Evolutionary conservation across 2,888 invertebrate species (phyloP), one percentile per base, ranked within the genome.

Genomic region (Watsonalla binaria): DNA sequence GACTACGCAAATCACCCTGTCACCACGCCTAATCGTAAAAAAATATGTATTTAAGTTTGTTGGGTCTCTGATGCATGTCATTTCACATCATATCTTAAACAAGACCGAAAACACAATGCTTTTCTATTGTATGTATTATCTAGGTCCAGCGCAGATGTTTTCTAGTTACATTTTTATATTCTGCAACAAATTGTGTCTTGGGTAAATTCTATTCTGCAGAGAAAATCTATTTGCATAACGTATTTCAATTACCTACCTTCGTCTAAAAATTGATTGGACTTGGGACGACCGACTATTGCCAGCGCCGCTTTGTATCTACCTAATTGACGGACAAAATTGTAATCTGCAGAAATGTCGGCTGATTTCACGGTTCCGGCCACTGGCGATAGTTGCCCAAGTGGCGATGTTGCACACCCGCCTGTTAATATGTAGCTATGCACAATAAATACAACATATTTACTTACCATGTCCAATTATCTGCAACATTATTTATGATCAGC

Each of bases 281-380:
- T 15, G 11, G 35, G 33, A 47, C 37, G 51, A 49, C 39, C 11
- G 35, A 46, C 47, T 7, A 11, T 42, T 47, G 15, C 14, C 11
- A 24, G 11, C 6, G 52, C 13, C 51, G 50, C 33, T 59, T 53
- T 57, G 52, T 64, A 62, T 59, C 53, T 46, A 24, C 24, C 24
- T 56, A 62, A 63, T 65, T 66, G 53, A 45, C 52, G 45, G 57
- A 59, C 54, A 54, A 60, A 24, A 65, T 61, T 59, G 65, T 57
- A 62, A 61, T 53, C 55, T 54, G 60, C 52, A 60, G 66, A 65
- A 65, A 65, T 58, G 51, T 42, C n/a, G 54, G 51, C 57, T 63
- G 60, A 74, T 74, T 74, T 74, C 74, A 74, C 73, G 73, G 68
- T 70, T 34, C 54, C 61, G 55, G 58, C 56, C 55, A 54, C 53